Evolutionary conservation across 2,888 invertebrate species (phyloP), one percentile per base, ranked within the genome.

Genomic region (Eueremaeus valkanovi): DNA sequence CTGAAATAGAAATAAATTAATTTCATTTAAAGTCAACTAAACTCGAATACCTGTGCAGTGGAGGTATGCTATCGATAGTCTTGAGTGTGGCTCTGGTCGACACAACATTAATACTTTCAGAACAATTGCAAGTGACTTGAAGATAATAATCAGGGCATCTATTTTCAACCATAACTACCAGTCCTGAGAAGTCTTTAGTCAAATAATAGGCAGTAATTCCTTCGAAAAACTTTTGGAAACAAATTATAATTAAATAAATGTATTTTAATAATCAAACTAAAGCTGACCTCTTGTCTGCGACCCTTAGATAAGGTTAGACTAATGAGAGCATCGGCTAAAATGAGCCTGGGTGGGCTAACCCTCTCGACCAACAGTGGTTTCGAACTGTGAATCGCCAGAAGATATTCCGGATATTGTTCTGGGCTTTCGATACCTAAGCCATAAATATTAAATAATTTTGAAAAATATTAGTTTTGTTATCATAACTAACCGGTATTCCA

Each of bases 111-210:
- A 93, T 93, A 83, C 96, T 97, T 84, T 95, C 95, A 82, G 92
- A 91, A 83, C 97, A 98, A 86, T 98, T 96, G 84, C 95, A 96
- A 84, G 93, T 92, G 55, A 97, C 94, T 85, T 95, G 95, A 80
- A 96, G 92, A 91, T 93, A 93, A 83, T 93, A 92, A 85, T 94
- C 93, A 79, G 92, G 91, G 83, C 94, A 93, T 11, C 95, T 88
- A 86, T 99, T 99, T 84, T 98, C 98, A 29, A 95, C 93, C 90
- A 98, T 95, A 75, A 97, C 93, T 49, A 97, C 93, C 75, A 97
- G 86, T 16, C 98, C 98, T 6, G 95, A 94, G 95, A 97, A 97
- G 74, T 94, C 94, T n/a, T 94, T 93, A 45, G 95, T 95, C 80
- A 97, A 86, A 82, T 95, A 95, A 84, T 95, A 97, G 0, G 95